Evolutionary conservation across 2,888 invertebrate genomes (phyloP).

Genomic region (Empis livida): DNA sequence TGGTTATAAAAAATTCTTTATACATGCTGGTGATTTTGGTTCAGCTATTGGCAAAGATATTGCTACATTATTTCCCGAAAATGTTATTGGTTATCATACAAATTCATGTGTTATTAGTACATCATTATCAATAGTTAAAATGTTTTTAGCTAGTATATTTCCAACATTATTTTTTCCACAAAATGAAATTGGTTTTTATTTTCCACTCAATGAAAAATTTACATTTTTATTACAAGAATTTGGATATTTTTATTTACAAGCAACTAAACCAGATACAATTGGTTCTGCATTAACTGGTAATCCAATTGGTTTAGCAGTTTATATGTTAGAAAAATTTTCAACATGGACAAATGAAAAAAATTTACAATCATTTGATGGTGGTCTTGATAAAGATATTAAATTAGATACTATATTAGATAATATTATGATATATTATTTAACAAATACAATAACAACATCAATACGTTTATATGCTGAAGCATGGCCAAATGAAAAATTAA

Average conservation of each 20-base stretch:
- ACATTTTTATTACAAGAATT: conserved; percentile 24
- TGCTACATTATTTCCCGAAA: conserved; percentile 45
- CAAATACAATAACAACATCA: conserved; percentile 58
- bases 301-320: conserved; percentile 67
- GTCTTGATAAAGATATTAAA: conserved; percentile 47
- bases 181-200: conserved; percentile 28
- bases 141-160: conserved; percentile 36
- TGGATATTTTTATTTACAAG: conserved; percentile 58
- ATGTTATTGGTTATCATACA: conserved; percentile 39
- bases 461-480: conserved; percentile 60
- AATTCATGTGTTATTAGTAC: conserved; percentile 41
- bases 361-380: conserved; percentile 46
- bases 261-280: conserved; percentile 72
- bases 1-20: conserved; percentile 44
- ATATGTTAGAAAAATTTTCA: conserved; percentile 73
- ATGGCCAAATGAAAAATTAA: conserved; percentile 28
- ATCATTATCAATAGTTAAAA: conserved; percentile 19
- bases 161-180: conserved; percentile 42
- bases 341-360: conserved; percentile 51
- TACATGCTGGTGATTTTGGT: conserved; percentile 71
- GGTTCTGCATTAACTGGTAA: conserved; percentile 58
- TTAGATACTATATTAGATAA: conserved; percentile 64
- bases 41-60: conserved; percentile 43
- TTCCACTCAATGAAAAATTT: conserved; percentile 26
- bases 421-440: conserved; percentile 72